Evolutionary conservation across 2,797 vertebrate genomes (phyloP), one percentile per base, ranked within the genome.

Genomic region (Etheostoma nigrum): DNA sequence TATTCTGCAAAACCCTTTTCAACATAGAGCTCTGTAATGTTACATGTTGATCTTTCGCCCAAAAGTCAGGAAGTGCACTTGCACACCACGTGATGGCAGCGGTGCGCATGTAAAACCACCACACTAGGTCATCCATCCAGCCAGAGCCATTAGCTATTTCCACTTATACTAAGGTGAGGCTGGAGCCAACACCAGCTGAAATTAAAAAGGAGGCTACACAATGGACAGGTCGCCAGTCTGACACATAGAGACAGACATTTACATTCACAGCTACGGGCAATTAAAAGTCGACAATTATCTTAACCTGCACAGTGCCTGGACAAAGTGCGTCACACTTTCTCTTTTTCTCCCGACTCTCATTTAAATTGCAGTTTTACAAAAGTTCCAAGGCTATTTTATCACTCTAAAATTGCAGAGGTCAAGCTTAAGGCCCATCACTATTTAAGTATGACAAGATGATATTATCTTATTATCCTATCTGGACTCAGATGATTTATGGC

Each of bases 61-160:
- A 44, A 42, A 16, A 21, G 36, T 33, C 6, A 62, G 16, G 40
- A 44, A 2, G 15, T 83, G 16, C 53, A 30, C 44, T 63, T 47
- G 18, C 6, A 6, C 23, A 7, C 90, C 92, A 81, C 86, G 48
- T 4, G 89, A 55, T 79, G 90, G 92, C 85, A 36, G 0, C 40
- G 1, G 52, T 40, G 86, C 30, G 61, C 70, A 25, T 25, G 14
- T 54, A 18, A 74, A 81, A 25, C 16, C 45, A 51, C 27, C 19
- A 13, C 30, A 57, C 36, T 6, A 57, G 33, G n/a, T 67, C 55
- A 36, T 40, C 25, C n/a, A 69, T 55, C 51, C 12, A 15, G 48
- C 36, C 23, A 40, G 36, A 40, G 36, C 36, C 36, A n/a, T 71
- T n/a, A 30, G 18, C 13, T 53, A 48, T 21, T 33, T 58, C 4